These are phyloP conservation scores for Panurus biarmicus DNA, from an alignment of 2,113 vertebrate species.

Conservation along the genomic window DNA sequence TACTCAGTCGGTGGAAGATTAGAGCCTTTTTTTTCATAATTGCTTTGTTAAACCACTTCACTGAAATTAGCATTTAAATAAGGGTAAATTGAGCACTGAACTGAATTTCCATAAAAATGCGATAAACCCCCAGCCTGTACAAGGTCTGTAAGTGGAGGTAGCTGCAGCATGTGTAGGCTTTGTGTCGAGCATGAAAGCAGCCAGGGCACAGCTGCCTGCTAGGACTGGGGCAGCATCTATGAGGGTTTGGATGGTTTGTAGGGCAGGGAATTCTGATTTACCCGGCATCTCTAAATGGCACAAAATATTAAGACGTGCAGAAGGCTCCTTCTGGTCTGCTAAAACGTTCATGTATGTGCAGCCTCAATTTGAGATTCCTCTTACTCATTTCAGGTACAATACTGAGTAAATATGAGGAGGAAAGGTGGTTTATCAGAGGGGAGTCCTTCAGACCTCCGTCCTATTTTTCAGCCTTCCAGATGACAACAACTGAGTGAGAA, in stretches of 20 bases:
- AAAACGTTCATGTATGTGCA: background rate
- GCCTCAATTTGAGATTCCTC: background rate
- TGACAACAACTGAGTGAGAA: background rate
- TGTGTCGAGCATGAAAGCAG: background rate
- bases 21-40: constrained; percentile 30
- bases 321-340: background rate
- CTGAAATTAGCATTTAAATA: constrained; percentile 58
- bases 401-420: background rate
- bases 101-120: constrained; percentile 21
- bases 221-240: background rate
- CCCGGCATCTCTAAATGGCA: background rate
- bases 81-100: constrained; percentile 20
- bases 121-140: background rate
- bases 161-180: background rate
- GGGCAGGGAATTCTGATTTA: background rate
- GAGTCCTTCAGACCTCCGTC: background rate
- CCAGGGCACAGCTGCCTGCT: background rate
- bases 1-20: background rate
- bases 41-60: constrained; percentile 53
- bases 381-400: background rate
- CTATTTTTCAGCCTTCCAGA: background rate
- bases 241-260: background rate
- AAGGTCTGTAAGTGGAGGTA: background rate
- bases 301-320: background rate
- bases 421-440: background rate